These are phyloP conservation scores for Ptilonorhynchus violaceus DNA, from an alignment of 2,113 vertebrate genomes.

Conservation along the genomic window DNA sequence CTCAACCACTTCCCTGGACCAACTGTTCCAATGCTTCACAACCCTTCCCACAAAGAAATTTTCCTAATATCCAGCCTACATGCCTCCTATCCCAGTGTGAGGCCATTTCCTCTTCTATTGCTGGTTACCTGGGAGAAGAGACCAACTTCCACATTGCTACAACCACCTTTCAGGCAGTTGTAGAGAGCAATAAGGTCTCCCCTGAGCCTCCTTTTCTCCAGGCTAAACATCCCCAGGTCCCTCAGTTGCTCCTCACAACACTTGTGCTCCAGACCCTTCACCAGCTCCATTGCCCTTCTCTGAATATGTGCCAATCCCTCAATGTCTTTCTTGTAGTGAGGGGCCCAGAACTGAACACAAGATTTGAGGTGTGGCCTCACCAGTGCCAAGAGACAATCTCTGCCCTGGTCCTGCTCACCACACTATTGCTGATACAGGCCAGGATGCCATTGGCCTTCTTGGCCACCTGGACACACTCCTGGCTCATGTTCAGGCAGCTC, in stretches of 20 bases:
- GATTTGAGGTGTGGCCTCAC: fast-evolving
- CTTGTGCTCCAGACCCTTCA: not conserved
- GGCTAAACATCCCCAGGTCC: not conserved
- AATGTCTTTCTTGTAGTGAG: not conserved
- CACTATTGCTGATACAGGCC: fast-evolving
- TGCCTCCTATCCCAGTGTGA: not conserved
- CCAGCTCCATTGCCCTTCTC: fast-evolving
- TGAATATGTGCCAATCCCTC: fast-evolving
- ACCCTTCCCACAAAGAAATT: not conserved
- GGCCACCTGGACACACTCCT: not conserved
- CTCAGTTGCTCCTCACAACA: not conserved
- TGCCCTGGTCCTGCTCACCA: not conserved
- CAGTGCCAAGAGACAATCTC: fast-evolving
- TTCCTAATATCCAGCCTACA: not conserved
- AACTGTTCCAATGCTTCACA: not conserved
- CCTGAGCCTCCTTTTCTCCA: not conserved
- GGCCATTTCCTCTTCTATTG: not conserved
- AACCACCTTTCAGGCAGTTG: not conserved
- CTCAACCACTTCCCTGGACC: not conserved
- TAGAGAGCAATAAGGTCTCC: not conserved
- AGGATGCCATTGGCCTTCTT: not conserved
- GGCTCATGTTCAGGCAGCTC: not conserved
- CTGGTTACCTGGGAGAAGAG: not conserved
- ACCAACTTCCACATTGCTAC: not conserved
- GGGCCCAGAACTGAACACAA: not conserved